phyloP scores from a whole-genome alignment of 2,113 vertebrate species.

The Amia ocellicauda region DNA sequence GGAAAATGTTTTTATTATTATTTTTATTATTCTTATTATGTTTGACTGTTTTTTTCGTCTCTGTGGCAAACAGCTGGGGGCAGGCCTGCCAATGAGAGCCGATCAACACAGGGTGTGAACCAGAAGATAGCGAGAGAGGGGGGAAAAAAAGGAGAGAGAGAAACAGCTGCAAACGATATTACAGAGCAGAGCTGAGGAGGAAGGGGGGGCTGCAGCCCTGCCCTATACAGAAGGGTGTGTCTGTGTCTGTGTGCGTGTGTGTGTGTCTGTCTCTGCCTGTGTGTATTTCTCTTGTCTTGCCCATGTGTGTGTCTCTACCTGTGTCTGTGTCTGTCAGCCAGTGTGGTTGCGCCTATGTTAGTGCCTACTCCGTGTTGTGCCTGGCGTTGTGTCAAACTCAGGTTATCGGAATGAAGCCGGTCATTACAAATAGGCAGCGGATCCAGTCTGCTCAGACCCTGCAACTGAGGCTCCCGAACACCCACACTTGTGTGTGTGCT shows the following conservation, averaged over 20 bases:
- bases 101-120: conserved; percentile 9
- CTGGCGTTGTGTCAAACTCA: background rate
- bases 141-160: conserved; percentile 14
- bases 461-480: too few species aligned
- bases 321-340: conserved; percentile 36
- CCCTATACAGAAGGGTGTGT: background rate
- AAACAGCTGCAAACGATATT: conserved; percentile 34
- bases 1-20: too few species aligned
- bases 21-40: too few species aligned
- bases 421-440: too few species aligned
- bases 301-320: too few species aligned
- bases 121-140: conserved; percentile 21
- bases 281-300: background rate
- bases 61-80: too few species aligned
- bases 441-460: too few species aligned
- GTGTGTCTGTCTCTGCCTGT: background rate
- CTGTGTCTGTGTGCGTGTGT: conserved; percentile 26
- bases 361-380: too few species aligned
- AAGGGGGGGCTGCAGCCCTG: conserved; percentile 12
- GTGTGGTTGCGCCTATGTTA: conserved; percentile 43
- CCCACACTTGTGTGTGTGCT: too few species aligned
- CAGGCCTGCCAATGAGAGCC: background rate
- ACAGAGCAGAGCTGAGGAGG: conserved; percentile 5
- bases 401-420: too few species aligned
- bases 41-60: too few species aligned